These are phyloP conservation scores for Drosophila tropicalis DNA, from an alignment of 1,140 invertebrate species.

Conservation along the genomic window DNA sequence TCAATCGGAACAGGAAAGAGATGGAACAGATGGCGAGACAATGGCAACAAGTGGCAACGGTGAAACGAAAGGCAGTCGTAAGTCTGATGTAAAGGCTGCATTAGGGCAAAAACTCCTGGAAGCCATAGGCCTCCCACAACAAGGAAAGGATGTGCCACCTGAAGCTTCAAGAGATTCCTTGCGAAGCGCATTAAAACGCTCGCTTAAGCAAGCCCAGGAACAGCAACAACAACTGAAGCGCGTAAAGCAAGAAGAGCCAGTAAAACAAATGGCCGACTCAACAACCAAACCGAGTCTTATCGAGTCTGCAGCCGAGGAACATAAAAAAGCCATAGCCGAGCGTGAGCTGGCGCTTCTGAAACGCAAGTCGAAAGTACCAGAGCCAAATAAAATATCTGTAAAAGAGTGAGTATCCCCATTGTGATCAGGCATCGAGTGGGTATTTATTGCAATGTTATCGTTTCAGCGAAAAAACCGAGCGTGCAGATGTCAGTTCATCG, in stretches of 20 bases:
- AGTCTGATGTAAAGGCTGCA: conserved; percentile 60
- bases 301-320: conserved; percentile 67
- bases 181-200: conserved; percentile 72
- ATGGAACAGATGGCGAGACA: conserved; percentile 2
- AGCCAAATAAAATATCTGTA: conserved; percentile 33
- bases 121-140: conserved; percentile 68
- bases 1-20: conserved; percentile 10
- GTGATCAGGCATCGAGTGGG: background rate
- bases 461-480: conserved; percentile 66
- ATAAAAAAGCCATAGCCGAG: conserved; percentile 70
- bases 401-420: conserved; percentile 56
- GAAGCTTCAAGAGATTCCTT: conserved; percentile 63
- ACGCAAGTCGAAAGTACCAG: conserved; percentile 41
- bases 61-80: conserved; percentile 30
- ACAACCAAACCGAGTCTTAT: conserved; percentile 60
- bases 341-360: conserved; percentile 62
- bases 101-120: conserved; percentile 76
- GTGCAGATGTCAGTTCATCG: conserved; percentile 63
- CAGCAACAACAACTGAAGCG: conserved; percentile 71
- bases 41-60: background rate
- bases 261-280: conserved; percentile 67
- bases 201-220: conserved; percentile 73
- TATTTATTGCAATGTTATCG: background rate
- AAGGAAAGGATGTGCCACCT: conserved; percentile 42
- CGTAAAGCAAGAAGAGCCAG: conserved; percentile 65